Conservation (phyloP, 2,113 vertebrate genomes). For the Cheirogaleus medius region DNA sequence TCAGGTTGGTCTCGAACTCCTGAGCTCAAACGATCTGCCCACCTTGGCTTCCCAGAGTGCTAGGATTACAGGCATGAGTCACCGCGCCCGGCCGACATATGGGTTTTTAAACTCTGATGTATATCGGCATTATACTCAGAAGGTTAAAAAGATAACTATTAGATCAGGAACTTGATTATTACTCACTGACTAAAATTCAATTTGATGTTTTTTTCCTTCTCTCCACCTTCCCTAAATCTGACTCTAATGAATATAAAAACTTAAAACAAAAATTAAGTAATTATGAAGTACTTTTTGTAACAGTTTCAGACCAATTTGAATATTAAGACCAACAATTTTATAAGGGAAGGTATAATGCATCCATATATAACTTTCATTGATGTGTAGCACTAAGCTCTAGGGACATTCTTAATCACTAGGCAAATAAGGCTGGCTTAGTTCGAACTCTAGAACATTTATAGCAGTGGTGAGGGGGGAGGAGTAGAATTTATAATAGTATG, state of each 20-base stretch:
- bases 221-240: not conserved
- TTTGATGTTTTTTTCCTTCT: not conserved
- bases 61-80: no score
- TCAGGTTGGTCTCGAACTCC: no score
- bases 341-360: not conserved
- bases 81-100: not conserved
- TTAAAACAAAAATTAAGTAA: slow-evolving; percentile 23
- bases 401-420: not conserved
- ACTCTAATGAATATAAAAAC: not conserved
- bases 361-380: not conserved
- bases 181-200: not conserved
- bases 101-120: not conserved
- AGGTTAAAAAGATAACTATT: not conserved
- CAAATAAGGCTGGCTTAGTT: not conserved
- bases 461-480: not conserved
- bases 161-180: not conserved
- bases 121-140: not conserved
- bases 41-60: no score
- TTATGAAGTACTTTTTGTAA: not conserved
- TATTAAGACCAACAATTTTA: not conserved
- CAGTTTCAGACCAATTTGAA: not conserved
- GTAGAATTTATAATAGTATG: not conserved
- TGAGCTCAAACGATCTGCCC: no score
- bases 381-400: not conserved
- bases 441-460: not conserved